A percentile compares a stretch with the other conserved stretches of the same genome.
Evolutionary conservation across 2,888 invertebrate genomes (phyloP).

Genomic region (Amblyjoppa proteus): DNA sequence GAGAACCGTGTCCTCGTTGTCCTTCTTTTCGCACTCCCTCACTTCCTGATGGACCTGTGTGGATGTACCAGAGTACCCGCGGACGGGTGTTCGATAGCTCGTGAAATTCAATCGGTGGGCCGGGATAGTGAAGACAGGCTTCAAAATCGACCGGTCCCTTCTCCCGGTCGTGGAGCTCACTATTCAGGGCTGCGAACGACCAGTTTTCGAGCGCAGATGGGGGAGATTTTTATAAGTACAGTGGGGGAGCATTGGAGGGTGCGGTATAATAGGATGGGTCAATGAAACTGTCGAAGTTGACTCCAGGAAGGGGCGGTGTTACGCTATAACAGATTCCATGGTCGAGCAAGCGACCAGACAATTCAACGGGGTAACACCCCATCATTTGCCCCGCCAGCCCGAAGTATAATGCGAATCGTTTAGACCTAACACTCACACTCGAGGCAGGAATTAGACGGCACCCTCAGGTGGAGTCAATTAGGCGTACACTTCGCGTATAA

Average conservation of each 20-base stretch:
- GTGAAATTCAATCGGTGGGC: constrained; percentile 45
- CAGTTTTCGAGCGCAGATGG: constrained; percentile 23
- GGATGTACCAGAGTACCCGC: constrained; percentile 13
- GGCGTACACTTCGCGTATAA: not conserved
- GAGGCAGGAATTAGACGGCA: not conserved
- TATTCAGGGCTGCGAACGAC: constrained; percentile 15
- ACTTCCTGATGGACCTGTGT: constrained; percentile 17
- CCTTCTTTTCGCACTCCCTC: constrained; percentile 34
- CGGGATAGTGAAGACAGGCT: constrained; percentile 21
- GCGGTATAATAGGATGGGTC: not conserved
- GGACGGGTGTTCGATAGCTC: constrained; percentile 40
- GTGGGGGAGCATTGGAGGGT: not conserved
- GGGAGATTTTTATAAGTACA: constrained; percentile 14
- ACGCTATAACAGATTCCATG: not conserved
- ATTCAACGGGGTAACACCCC: constrained; percentile 73
- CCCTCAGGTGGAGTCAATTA: not conserved
- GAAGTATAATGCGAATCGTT: constrained; percentile 70
- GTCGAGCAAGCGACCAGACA: constrained; percentile 56
- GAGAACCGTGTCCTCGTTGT: constrained; percentile 29
- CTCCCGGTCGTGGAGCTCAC: not conserved
- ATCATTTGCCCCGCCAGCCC: constrained; percentile 75
- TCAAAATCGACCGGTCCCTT: not conserved
- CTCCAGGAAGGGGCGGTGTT: not conserved
- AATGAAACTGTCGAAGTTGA: constrained; percentile 9
- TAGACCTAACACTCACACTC: constrained; percentile 14